phyloP scores from a whole-genome alignment of 2,888 invertebrate genomes.

The Trichopria drosophilae region DNA sequence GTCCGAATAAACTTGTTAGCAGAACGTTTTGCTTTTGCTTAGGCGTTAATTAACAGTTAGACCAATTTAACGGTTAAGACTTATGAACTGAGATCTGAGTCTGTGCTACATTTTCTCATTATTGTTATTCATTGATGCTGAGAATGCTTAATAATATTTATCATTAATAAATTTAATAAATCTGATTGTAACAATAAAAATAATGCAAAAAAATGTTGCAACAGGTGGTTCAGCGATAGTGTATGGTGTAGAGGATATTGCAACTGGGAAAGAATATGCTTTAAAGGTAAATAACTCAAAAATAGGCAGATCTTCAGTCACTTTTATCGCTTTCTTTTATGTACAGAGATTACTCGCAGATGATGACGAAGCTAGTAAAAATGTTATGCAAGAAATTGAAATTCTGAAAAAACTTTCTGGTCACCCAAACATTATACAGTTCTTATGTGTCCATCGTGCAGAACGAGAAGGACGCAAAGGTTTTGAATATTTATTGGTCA shows the following conservation, averaged over 20 bases:
- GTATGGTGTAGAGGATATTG: slow-evolving; percentile 88
- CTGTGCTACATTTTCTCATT: too few species aligned
- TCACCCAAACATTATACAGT: slow-evolving; percentile 89
- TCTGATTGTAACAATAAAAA: too few species aligned
- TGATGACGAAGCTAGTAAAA: slow-evolving; percentile 78
- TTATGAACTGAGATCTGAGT: too few species aligned
- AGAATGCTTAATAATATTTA: too few species aligned
- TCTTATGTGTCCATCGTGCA: slow-evolving; percentile 72
- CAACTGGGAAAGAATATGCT: slow-evolving; percentile 86
- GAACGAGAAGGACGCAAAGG: slow-evolving; percentile 50
- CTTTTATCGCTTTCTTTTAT: slow-evolving; percentile 24
- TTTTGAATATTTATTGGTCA: slow-evolving; percentile 84
- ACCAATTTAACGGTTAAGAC: too few species aligned
- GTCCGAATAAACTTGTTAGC: too few species aligned
- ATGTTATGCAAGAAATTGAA: slow-evolving; percentile 81
- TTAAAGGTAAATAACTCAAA: slow-evolving; percentile 68
- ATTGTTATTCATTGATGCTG: too few species aligned
- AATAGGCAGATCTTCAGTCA: slow-evolving; percentile 3
- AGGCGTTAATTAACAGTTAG: too few species aligned
- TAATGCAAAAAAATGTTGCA: too few species aligned
- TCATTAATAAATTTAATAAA: too few species aligned
- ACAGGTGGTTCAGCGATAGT: slow-evolving; percentile 96
- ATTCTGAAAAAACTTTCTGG: slow-evolving; percentile 85
- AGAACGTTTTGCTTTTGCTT: too few species aligned
- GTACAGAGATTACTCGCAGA: slow-evolving; percentile 76